Conservation (phyloP, 2,888 invertebrate genomes). For the Lasioglossum lativentre region DNA sequence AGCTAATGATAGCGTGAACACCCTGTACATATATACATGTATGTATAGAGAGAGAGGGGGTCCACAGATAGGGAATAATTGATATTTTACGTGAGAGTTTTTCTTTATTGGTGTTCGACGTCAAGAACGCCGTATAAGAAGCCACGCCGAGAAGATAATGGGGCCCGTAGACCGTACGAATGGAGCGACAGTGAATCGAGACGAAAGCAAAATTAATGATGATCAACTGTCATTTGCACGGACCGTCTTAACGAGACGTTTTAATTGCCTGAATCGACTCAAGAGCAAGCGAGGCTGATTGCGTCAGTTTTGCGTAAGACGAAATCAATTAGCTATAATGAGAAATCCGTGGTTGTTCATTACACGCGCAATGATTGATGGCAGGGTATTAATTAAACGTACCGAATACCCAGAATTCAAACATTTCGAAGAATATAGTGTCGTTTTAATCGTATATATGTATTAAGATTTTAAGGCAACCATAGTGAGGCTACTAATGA, state of each 20-base stretch:
- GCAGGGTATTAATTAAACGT: conserved; percentile 33
- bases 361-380: conserved; percentile 53
- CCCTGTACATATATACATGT: too few relatives aligned
- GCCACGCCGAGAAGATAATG: conserved; percentile 34
- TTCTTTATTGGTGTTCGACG: neutral
- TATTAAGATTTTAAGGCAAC: neutral
- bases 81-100: conserved; percentile 41
- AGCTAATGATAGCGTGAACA: too few relatives aligned
- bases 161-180: neutral
- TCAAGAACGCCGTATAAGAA: conserved; percentile 3
- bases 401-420: conserved; percentile 3
- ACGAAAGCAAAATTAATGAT: conserved; percentile 51
- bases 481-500: neutral
- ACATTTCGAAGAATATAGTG: neutral
- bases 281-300: conserved; percentile 21
- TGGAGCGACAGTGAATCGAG: conserved; percentile 27
- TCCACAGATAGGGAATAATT: conserved; percentile 26
- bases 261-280: conserved; percentile 48
- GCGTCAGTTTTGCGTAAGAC: conserved; percentile 55
- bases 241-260: conserved; percentile 50
- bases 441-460: neutral
- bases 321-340: conserved; percentile 61
- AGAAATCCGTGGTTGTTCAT: conserved; percentile 53
- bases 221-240: conserved; percentile 53
- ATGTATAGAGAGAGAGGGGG: neutral